These are phyloP conservation scores for Uloborus diversus DNA, from an alignment of 1,140 invertebrate species.

Conservation along the genomic window DNA sequence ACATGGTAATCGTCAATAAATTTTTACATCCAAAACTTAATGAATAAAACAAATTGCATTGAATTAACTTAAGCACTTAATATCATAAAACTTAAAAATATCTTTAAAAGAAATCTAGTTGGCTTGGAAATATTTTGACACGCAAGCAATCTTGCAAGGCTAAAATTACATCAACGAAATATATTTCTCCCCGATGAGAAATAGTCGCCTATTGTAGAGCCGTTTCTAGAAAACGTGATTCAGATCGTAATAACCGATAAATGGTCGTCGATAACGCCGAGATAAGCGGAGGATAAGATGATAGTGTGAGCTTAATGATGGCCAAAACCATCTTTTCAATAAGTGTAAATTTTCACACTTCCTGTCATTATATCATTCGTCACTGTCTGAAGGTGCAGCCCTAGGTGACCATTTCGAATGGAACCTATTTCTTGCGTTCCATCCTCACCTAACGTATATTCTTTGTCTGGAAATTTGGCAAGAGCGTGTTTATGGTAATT, in stretches of 20 bases:
- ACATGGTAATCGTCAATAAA: too few species aligned
- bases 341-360: constrained; percentile 56
- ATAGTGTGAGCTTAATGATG: constrained; percentile 20
- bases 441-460: not conserved
- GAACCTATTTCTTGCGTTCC: not conserved
- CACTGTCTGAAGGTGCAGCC: constrained; percentile 21
- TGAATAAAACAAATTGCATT: too few species aligned
- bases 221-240: constrained; percentile 22
- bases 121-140: too few species aligned
- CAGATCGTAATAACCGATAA: constrained; percentile 39
- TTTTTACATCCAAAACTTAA: too few species aligned
- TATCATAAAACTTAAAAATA: too few species aligned
- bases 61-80: too few species aligned
- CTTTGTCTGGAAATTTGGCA: not conserved
- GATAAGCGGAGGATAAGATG: constrained; percentile 21
- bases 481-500: not conserved
- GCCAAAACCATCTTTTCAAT: constrained; percentile 21
- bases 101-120: too few species aligned
- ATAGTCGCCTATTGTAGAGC: not conserved
- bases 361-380: constrained; percentile 47
- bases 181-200: not conserved
- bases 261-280: constrained; percentile 12
- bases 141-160: not conserved
- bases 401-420: not conserved
- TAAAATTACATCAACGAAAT: not conserved